Evolutionary conservation across 2,888 invertebrate genomes (phyloP).

Genomic region (Cryptops parisi): DNA sequence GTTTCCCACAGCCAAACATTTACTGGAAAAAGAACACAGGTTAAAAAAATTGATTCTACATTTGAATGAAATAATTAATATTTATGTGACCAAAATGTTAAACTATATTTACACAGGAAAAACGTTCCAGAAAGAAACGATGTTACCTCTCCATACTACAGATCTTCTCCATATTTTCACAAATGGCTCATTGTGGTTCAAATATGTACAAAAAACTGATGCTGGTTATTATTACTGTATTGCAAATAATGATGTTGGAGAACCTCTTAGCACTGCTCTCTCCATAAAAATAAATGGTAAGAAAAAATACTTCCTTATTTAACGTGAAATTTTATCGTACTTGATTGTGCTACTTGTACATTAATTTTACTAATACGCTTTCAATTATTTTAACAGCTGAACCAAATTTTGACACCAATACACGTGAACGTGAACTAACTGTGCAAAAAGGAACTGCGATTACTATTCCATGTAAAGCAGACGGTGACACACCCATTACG

Average conservation of each 20-base stretch:
- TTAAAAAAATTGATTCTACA: constrained; percentile 6
- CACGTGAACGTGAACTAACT: neutral
- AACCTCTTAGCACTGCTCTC: constrained; percentile 4
- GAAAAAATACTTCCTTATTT: too few species aligned
- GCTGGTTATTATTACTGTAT: constrained; percentile 14
- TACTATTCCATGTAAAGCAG: neutral
- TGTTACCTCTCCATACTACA: neutral
- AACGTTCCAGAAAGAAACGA: too few species aligned
- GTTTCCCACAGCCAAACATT: constrained; percentile 74
- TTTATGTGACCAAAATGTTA: constrained; percentile 9
- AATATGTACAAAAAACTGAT: neutral
- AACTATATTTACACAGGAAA: too few species aligned
- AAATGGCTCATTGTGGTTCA: constrained; percentile 11
- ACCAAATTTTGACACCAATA: neutral
- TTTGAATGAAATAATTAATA: neutral
- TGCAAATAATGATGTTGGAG: constrained; percentile 14
- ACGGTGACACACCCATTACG: neutral
- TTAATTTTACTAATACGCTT: neutral
- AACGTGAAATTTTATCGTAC: too few species aligned
- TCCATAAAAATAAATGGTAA: constrained; percentile 13
- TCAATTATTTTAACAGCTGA: neutral
- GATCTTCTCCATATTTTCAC: constrained; percentile 5
- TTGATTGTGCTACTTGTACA: too few species aligned
- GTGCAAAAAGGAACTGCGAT: neutral
- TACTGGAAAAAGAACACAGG: constrained; percentile 50